Base-by-base conservation (phyloP, 2,113 vertebrate genomes). In the Datnioides undecimradiatus region DNA sequence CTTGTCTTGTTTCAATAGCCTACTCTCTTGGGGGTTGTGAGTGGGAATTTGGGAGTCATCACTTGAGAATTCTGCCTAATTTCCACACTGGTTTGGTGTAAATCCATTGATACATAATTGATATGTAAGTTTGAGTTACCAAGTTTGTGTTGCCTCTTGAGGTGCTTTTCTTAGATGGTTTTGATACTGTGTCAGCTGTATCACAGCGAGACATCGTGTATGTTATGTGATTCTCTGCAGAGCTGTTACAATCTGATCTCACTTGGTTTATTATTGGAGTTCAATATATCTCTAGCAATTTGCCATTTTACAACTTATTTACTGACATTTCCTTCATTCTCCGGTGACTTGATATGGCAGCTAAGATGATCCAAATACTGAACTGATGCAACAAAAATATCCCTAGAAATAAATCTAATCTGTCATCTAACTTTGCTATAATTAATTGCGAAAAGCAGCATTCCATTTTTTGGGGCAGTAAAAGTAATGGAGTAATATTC, bases 141-240 rank as follows among this genome's bases (percentile, higher is more conserved):
- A 59, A 54, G 68, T 76, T 76, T 84, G 68, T 43, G 43, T 60
- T 64, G 41, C 65, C 69, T 62, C 58, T 68, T 54, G 69, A 65
- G 21, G 25, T 36, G 51, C 70, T 79, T 73, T 76, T 83, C 72
- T 83, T 79, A 34, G 80, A 76, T 79, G 36, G 62, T 71, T 70
- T 41, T 81, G 60, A 87, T 82, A 67, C 74, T 48, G 76, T 86
- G 80, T 88, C 68, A 73, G 8, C 48, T 57, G 40, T 31, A 60
- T 58, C 36, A 14, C 1, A 48, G 48, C 19, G 43, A 77, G 25
- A 34, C 58, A 29, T 62, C 41, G 31, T 73, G 49, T 65, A 80
- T 74, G 87, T 83, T 66, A 83, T 72, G 31, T 41, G 80, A 83
- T 81, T 59, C 83, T 80, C 83, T 85, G 52, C 45, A 38, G 71